These are phyloP conservation scores for Leucophenga maculata DNA, from an alignment of 2,888 invertebrate genomes.

Conservation along the genomic window DNA sequence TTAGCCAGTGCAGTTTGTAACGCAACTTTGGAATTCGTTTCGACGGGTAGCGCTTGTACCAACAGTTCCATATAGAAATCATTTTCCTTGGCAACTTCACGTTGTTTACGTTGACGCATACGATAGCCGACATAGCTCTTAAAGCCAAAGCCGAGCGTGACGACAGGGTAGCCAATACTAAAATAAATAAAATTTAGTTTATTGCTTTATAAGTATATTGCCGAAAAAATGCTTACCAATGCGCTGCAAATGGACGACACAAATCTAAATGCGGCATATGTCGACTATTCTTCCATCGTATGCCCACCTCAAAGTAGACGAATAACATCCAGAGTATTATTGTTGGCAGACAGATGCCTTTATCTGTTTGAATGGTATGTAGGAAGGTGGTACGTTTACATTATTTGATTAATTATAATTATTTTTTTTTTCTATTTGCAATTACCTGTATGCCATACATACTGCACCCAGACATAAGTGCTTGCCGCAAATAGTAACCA, in stretches of 20 bases:
- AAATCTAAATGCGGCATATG: constrained; percentile 90
- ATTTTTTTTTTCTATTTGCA: constrained; percentile 1
- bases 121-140: constrained; percentile 93
- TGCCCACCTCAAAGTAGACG: constrained; percentile 94
- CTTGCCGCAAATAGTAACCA: constrained; percentile 98
- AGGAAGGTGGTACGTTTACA: no score
- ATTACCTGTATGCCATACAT: constrained; percentile 95
- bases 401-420: neutral
- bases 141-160: constrained; percentile 95
- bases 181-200: constrained; percentile 52
- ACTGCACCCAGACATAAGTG: constrained; percentile 99
- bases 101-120: constrained; percentile 91
- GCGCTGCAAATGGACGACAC: constrained; percentile 96
- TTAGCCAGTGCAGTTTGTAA: constrained; percentile 39
- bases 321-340: constrained; percentile 94
- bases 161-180: constrained; percentile 93
- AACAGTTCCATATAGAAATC: constrained; percentile 94
- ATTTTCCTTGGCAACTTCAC: constrained; percentile 94
- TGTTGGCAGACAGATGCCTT: constrained; percentile 95
- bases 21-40: constrained; percentile 44
- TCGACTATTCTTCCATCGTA: constrained; percentile 86
- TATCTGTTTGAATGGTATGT: constrained; percentile 75
- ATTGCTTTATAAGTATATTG: neutral
- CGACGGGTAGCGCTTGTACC: constrained; percentile 88
- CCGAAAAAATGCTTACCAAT: constrained; percentile 81